Evolutionary conservation across 2,797 vertebrate species (phyloP).

Genomic region (Chaetodon trifasciatus): DNA sequence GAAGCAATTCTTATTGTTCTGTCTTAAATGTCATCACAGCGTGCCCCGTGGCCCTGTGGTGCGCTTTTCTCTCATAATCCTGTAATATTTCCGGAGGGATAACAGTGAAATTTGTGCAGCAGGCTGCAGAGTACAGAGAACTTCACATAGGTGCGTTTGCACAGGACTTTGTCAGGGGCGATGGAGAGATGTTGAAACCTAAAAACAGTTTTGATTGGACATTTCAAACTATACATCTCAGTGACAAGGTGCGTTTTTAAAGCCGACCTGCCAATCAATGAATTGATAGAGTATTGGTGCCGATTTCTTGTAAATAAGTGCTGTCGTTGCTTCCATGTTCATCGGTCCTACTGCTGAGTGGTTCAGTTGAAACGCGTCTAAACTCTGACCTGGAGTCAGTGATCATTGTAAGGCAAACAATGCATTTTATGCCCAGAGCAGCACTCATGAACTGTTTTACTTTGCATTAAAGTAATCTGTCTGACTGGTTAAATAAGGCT

Average conservation of each 20-base stretch:
- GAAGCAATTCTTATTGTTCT: background rate
- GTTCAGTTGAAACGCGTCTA: background rate
- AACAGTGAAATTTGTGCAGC: background rate
- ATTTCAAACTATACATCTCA: background rate
- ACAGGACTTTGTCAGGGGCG: background rate
- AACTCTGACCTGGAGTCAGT: conserved; percentile 4
- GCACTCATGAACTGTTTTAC: background rate
- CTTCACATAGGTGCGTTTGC: background rate
- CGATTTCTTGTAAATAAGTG: background rate
- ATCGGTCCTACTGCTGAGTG: background rate
- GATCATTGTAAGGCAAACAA: background rate
- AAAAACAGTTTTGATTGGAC: background rate
- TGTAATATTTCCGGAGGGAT: background rate
- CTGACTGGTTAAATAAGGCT: background rate
- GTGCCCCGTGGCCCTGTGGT: background rate
- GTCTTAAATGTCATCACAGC: background rate
- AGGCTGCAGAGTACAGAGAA: background rate
- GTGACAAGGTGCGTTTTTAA: background rate
- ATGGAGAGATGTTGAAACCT: background rate
- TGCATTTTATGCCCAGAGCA: background rate
- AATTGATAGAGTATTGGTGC: background rate
- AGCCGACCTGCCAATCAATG: background rate
- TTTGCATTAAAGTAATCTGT: background rate
- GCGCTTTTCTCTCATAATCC: background rate
- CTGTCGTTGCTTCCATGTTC: background rate